phyloP scores from a whole-genome alignment of 2,888 invertebrate genomes.

The Nasonovia ribisnigri region DNA sequence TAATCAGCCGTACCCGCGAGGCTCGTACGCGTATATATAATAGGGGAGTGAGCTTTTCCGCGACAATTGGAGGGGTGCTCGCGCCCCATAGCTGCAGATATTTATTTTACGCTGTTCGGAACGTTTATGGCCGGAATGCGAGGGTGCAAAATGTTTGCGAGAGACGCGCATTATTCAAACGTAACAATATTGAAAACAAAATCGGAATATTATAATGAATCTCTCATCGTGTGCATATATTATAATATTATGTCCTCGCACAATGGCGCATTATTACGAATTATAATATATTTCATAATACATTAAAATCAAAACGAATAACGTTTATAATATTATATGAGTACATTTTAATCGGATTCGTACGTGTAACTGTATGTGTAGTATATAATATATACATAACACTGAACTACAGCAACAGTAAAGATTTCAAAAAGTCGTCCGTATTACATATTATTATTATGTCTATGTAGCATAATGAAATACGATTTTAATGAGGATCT shows the following conservation, averaged over 20 bases:
- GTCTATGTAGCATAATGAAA: constrained; percentile 7
- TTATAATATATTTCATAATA: neutral
- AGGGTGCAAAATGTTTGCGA: constrained; percentile 37
- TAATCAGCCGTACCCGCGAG: neutral
- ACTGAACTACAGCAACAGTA: neutral
- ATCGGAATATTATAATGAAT: constrained; percentile 39
- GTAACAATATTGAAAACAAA: constrained; percentile 21
- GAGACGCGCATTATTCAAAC: constrained; percentile 36
- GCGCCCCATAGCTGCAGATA: constrained; percentile 3
- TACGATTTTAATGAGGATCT: neutral
- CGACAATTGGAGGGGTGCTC: constrained; percentile 17
- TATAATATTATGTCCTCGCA: neutral
- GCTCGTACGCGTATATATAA: too few species aligned
- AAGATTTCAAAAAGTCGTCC: neutral
- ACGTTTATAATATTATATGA: constrained; percentile 3
- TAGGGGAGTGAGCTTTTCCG: constrained; percentile 20
- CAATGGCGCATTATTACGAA: constrained; percentile 14
- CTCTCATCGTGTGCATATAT: neutral
- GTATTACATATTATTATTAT: neutral
- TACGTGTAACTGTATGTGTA: neutral
- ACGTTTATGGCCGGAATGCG: constrained; percentile 37
- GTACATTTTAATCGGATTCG: neutral
- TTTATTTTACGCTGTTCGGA: constrained; percentile 29
- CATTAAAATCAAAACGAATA: constrained; percentile 5
- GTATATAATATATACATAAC: neutral